A percentile compares a stretch with the other conserved stretches of the same genome.
Conservation (phyloP, 2,888 invertebrate genomes). For the Pycnomerus fuliginosus region DNA sequence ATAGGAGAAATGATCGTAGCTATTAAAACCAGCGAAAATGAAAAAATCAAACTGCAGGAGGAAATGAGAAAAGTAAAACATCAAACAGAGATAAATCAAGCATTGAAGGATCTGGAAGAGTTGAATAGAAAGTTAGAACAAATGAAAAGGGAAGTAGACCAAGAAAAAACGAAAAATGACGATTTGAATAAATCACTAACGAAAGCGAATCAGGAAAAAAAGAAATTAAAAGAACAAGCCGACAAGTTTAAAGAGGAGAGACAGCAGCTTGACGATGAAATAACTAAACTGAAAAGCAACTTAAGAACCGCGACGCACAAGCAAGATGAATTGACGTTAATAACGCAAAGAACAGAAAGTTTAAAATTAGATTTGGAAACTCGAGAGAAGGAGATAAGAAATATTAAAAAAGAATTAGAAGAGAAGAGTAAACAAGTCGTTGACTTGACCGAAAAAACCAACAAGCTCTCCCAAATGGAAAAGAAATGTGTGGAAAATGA, state of each 20-base stretch:
- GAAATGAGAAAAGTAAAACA: constrained; percentile 42
- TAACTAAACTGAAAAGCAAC: no score
- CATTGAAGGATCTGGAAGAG: constrained; percentile 53
- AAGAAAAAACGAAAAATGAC: constrained; percentile 57
- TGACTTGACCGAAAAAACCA: constrained; percentile 65
- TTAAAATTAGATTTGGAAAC: constrained; percentile 64
- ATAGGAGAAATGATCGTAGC: constrained; percentile 69
- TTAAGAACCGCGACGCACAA: constrained; percentile 59
- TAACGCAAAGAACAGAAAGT: constrained; percentile 64
- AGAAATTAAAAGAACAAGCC: constrained; percentile 47
- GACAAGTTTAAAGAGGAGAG: constrained; percentile 66
- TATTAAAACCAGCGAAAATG: constrained; percentile 61
- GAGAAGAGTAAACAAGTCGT: constrained; percentile 61
- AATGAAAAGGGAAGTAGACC: constrained; percentile 56
- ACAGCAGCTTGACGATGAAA: constrained; percentile 53
- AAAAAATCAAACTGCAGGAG: constrained; percentile 55
- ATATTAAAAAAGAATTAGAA: constrained; percentile 62
- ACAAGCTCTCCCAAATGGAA: constrained; percentile 65
- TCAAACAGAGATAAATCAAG: constrained; percentile 45
- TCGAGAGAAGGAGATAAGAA: constrained; percentile 64
- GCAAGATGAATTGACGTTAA: constrained; percentile 57
- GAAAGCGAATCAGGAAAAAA: no score
- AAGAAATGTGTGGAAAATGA: constrained; percentile 67
- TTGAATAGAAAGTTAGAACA: constrained; percentile 56
- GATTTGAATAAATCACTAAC: constrained; percentile 53